Percentiles rank a stretch among this genome's conserved stretches.
These are phyloP conservation scores for Microcebus murinus DNA, from an alignment of 2,113 vertebrate genomes.

Conservation along the genomic window DNA sequence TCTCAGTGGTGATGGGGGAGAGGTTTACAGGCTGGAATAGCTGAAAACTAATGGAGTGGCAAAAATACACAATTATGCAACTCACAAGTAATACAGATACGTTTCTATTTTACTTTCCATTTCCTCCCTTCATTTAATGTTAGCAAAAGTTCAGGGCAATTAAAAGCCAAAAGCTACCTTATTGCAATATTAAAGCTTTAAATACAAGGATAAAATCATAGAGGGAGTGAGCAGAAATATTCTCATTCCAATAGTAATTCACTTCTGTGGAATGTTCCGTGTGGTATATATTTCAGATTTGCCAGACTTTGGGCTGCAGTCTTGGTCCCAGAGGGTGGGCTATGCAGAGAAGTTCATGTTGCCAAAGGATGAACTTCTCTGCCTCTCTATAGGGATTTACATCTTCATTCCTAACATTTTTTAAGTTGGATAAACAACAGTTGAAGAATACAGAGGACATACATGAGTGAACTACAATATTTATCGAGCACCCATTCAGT, in stretches of 20 bases:
- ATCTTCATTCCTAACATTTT: neutral
- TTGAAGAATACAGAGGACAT: neutral
- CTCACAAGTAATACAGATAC: neutral
- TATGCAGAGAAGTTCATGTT: neutral
- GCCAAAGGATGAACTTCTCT: too few relatives aligned
- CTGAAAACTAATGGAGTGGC: conserved; percentile 64
- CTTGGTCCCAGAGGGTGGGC: neutral
- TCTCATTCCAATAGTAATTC: conserved; percentile 13
- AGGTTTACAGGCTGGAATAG: neutral
- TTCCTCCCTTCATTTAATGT: conserved; percentile 54
- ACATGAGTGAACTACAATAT: neutral
- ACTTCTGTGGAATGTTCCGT: neutral
- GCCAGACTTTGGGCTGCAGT: neutral
- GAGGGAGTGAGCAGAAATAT: neutral
- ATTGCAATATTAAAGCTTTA: neutral
- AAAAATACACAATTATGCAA: conserved; percentile 57
- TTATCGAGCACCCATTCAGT: neutral
- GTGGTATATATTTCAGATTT: neutral
- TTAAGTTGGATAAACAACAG: neutral
- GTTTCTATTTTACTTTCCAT: conserved; percentile 54
- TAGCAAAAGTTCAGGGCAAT: conserved; percentile 68
- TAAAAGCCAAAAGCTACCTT: conserved; percentile 53
- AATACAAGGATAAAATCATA: neutral
- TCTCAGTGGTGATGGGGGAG: neutral
- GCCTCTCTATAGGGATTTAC: neutral